A percentile compares a stretch with the other conserved stretches of the same genome.
Conservation (phyloP, 2,888 invertebrate species). For the Carcina quercana region DNA sequence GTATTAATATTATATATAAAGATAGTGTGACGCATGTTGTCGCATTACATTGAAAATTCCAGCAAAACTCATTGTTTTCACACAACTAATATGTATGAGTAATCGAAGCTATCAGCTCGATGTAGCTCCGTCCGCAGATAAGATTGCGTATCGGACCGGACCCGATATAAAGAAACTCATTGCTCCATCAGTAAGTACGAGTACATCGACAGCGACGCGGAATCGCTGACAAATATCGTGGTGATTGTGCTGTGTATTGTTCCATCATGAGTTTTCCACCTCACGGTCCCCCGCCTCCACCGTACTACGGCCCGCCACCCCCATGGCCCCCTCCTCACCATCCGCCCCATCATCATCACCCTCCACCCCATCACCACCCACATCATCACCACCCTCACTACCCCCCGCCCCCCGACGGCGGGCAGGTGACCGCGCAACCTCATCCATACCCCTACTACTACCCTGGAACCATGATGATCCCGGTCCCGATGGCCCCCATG, state of each 20-base stretch:
- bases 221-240: too few relatives aligned
- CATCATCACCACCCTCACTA: conserved; percentile 13
- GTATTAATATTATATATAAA: too few relatives aligned
- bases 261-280: conserved; percentile 50
- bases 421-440: conserved; percentile 18
- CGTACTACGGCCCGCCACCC: conserved; percentile 35
- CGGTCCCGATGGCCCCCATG: conserved; percentile 32
- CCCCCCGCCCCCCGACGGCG: conserved; percentile 21
- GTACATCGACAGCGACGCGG: too few relatives aligned
- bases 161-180: too few relatives aligned
- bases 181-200: too few relatives aligned
- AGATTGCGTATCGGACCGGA: too few relatives aligned
- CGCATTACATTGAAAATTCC: too few relatives aligned
- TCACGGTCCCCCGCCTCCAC: conserved; percentile 28
- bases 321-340: conserved; percentile 20
- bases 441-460: conserved; percentile 46
- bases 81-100: too few relatives aligned
- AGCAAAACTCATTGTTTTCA: too few relatives aligned
- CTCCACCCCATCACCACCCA: conserved; percentile 18
- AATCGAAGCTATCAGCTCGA: too few relatives aligned
- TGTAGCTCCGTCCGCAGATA: neutral
- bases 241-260: too few relatives aligned
- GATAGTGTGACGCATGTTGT: too few relatives aligned
- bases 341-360: conserved; percentile 15
- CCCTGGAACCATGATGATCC: conserved; percentile 55